Conservation (phyloP, 92 coral and sea anemone species). For the Porites cylindrica region DNA sequence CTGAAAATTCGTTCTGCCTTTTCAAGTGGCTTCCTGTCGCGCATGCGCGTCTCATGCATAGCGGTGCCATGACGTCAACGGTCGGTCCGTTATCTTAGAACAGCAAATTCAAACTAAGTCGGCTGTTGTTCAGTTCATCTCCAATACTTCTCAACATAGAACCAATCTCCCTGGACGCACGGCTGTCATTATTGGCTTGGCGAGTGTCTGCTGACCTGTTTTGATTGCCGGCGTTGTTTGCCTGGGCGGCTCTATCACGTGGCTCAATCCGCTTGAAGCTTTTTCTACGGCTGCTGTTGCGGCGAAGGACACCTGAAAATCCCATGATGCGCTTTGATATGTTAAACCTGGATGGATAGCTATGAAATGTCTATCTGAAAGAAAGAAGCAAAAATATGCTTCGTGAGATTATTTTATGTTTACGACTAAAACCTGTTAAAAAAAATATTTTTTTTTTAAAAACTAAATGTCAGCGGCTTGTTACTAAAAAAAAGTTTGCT, state of each 20-base stretch:
- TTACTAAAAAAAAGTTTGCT: too few relatives aligned
- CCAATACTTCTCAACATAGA: conserved; percentile 92
- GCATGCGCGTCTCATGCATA: background rate
- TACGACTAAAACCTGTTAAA: too few relatives aligned
- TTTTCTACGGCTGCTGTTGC: conserved; percentile 95
- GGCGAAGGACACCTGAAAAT: conserved; percentile 77
- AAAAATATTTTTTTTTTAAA: too few relatives aligned
- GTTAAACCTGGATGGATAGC: background rate
- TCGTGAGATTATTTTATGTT: background rate
- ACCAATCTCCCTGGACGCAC: conserved; percentile 88
- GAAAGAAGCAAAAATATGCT: background rate
- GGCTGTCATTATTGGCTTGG: conserved; percentile 69
- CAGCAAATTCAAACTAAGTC: conserved; percentile 69
- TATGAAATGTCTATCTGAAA: background rate
- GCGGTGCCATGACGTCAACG: background rate
- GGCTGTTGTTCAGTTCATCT: conserved; percentile 93
- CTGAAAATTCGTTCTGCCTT: background rate
- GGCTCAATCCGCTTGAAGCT: conserved; percentile 91
- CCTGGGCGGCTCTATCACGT: conserved; percentile 81
- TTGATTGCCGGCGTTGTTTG: conserved; percentile 59
- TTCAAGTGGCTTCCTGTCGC: conserved; percentile 9
- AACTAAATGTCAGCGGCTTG: too few relatives aligned
- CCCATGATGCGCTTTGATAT: conserved; percentile 71
- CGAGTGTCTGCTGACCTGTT: conserved; percentile 71
- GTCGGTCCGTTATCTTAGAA: conserved; percentile 28